Evolutionary conservation across 2,113 vertebrate species (phyloP).

Genomic region (Odobenus rosmarus): DNA sequence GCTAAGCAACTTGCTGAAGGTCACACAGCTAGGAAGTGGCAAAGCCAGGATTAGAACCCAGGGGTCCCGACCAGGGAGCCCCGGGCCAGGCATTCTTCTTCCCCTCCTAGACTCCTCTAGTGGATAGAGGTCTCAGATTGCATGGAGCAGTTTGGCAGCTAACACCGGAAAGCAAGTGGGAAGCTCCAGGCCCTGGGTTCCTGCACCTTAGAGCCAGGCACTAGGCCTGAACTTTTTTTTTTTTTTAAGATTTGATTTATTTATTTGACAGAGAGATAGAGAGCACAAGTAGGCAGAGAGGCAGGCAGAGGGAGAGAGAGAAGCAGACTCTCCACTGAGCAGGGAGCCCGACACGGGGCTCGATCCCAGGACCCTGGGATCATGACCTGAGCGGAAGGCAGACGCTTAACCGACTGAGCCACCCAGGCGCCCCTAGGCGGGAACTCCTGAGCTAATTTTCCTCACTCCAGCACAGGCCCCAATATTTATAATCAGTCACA

Average conservation of each 20-base stretch:
- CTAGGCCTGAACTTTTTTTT: neutral
- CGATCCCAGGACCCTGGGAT: no score
- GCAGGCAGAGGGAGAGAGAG: no score
- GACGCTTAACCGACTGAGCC: no score
- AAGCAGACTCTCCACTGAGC: no score
- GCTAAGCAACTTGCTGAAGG: neutral
- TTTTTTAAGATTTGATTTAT: no score
- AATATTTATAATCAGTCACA: neutral
- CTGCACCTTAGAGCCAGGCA: neutral
- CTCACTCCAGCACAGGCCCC: neutral
- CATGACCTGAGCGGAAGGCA: no score
- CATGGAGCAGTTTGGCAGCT: neutral
- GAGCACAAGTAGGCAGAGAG: no score
- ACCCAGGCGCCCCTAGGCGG: neutral
- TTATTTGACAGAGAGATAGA: no score
- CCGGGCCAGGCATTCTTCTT: neutral
- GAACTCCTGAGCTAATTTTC: neutral
- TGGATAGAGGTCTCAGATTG: neutral
- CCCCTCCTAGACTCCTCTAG: neutral
- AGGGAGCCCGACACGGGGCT: no score
- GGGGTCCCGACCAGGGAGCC: neutral
- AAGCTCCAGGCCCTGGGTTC: neutral
- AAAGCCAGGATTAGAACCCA: neutral
- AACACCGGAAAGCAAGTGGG: neutral
- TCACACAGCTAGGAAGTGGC: constrained; percentile 14